These are phyloP conservation scores for Porites lutea DNA, from an alignment of 64 coral and sea anemone genomes.

Conservation along the genomic window DNA sequence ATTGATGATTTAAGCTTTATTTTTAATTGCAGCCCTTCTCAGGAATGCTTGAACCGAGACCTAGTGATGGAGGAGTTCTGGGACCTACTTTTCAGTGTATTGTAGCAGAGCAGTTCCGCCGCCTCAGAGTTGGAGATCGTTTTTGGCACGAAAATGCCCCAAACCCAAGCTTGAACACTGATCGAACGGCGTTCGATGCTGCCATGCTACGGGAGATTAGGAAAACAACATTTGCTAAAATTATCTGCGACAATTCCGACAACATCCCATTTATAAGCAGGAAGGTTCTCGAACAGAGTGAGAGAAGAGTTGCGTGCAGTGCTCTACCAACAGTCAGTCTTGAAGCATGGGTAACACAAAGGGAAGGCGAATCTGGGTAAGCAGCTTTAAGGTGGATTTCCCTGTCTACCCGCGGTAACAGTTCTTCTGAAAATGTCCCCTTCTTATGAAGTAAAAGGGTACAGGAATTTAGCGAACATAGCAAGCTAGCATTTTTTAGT, in stretches of 20 bases:
- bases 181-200: conserved; percentile 16
- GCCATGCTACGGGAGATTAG: conserved; percentile 7
- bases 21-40: too few species aligned
- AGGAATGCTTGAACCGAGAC: too few species aligned
- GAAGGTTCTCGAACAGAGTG: background rate
- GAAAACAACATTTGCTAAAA: conserved; percentile 4
- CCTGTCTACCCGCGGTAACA: too few species aligned
- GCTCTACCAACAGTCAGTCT: conserved; percentile 1
- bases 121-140: conserved; percentile 50
- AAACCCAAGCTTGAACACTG: background rate
- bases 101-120: conserved; percentile 52
- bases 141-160: conserved; percentile 51
- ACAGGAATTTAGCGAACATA: too few species aligned
- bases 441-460: too few species aligned
- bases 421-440: too few species aligned
- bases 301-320: background rate
- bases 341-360: background rate
- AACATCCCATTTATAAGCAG: background rate
- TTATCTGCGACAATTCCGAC: conserved; percentile 39
- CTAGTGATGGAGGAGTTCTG: too few species aligned
- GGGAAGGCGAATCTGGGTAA: too few species aligned
- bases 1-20: too few species aligned
- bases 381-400: too few species aligned
- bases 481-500: too few species aligned
- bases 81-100: conserved; percentile 22